Conservation (phyloP, 2,113 vertebrate genomes). For the Xyliphius kryptos region DNA sequence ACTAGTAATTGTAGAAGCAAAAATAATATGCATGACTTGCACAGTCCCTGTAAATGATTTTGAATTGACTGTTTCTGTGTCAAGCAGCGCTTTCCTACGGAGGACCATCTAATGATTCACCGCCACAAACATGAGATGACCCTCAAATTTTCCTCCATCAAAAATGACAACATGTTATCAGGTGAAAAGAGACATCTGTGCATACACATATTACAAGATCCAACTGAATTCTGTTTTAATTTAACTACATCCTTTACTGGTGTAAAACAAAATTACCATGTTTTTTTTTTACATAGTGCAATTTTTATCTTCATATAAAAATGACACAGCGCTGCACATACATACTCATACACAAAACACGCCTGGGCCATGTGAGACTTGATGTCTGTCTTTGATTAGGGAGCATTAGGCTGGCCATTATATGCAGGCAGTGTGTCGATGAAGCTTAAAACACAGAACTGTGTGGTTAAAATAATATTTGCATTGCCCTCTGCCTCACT, state of each 20-base stretch:
- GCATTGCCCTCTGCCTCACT: conserved; percentile 34
- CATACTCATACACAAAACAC: conserved; percentile 1
- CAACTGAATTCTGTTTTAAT: no score
- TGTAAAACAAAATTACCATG: no score
- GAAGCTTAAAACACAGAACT: conserved; percentile 35
- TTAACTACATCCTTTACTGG: no score
- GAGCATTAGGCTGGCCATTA: conserved; percentile 22
- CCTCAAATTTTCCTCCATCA: conserved; percentile 98
- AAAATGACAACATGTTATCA: conserved; percentile 97
- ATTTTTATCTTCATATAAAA: not conserved
- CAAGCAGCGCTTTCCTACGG: conserved; percentile 89
- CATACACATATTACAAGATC: not conserved
- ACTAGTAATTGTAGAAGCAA: not conserved
- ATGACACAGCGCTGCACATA: not conserved
- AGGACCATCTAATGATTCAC: conserved; percentile 99
- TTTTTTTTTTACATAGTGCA: no score
- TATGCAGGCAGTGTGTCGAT: conserved; percentile 26
- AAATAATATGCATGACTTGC: no score
- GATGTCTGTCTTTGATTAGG: conserved; percentile 40
- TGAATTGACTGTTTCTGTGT: conserved; percentile 17
- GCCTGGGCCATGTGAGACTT: conserved; percentile 14
- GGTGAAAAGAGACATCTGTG: conserved; percentile 64
- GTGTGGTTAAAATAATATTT: conserved; percentile 48
- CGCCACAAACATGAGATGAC: conserved; percentile 99
- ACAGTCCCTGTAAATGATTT: conserved; percentile 2